Evolutionary conservation across 1,140 invertebrate species (phyloP).

Genomic region (Megalopta genalis): DNA sequence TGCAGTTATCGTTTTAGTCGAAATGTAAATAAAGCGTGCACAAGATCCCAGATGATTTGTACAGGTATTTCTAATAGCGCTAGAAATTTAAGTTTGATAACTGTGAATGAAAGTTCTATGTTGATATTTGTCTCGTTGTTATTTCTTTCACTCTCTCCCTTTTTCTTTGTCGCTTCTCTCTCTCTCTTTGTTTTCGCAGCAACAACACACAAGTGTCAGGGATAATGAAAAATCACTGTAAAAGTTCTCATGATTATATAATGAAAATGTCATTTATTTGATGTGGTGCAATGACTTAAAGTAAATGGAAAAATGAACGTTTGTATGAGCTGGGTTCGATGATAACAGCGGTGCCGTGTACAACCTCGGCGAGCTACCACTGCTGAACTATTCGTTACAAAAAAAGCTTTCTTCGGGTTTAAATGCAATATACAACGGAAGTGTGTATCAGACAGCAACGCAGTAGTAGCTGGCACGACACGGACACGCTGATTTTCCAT

Average conservation of each 20-base stretch:
- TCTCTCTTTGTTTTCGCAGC: neutral
- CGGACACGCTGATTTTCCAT: conserved; percentile 74
- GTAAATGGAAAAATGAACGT: conserved; percentile 82
- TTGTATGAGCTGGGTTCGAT: conserved; percentile 80
- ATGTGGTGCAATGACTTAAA: conserved; percentile 82
- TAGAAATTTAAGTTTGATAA: no score
- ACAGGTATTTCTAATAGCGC: no score
- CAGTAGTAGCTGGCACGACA: conserved; percentile 67
- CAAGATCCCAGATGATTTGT: no score
- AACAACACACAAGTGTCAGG: neutral
- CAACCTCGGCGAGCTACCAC: conserved; percentile 67
- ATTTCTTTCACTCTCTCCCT: no score
- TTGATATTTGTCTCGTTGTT: no score
- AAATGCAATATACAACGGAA: conserved; percentile 78
- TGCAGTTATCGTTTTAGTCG: no score
- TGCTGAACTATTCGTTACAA: conserved; percentile 64
- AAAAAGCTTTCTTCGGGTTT: conserved; percentile 61
- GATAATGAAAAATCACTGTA: conserved; percentile 54
- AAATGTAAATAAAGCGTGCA: no score
- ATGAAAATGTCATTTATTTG: conserved; percentile 83
- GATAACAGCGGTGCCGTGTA: conserved; percentile 71
- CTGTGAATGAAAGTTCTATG: no score
- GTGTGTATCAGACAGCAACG: conserved; percentile 68
- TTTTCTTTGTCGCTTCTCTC: no score
- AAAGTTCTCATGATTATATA: conserved; percentile 70